Base-by-base conservation (phyloP, 1,140 invertebrate genomes). In the Leptinotarsa lineolata region DNA sequence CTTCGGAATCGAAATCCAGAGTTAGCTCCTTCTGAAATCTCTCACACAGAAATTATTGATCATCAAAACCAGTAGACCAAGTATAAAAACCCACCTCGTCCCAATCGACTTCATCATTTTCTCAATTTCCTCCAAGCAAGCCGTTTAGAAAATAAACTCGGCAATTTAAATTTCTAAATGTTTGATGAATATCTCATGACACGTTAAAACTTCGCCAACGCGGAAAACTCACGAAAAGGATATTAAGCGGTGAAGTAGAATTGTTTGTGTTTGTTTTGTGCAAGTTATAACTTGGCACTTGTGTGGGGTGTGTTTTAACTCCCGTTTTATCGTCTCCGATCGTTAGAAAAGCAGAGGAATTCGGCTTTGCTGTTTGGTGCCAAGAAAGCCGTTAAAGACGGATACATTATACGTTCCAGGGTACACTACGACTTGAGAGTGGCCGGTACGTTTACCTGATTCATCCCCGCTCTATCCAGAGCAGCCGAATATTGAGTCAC, bases 141-240 rank as follows among this genome's bases (percentile, higher is more conserved):
- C 48, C n/a, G 60, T 63, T 63, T 15, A 13, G 13, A 22, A 24
- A 22, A 63, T 22, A 63, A 63, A 63, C 60, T 20, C 0, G 0
- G 20, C 60, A 63, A 63, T 63, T 63, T 63, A 63, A 20, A 63
- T 63, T 63, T 24, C 13, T 63, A 63, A 63, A 63, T 63, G 21
- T 63, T 20, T 22, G 22, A 63, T 63, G 60, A 63, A 63, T 63
- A 63, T 63, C 21, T 63, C 20, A 63, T 63, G 60, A 63, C 60
- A 63, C 20, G 60, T 63, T 63, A 15, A 63, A 63, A 63, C 20
- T 63, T 63, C 0, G n/a, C 60, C 60, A 20, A 5, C 12, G 4
- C 15, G 20, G 13, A n/a, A 63, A 63, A 20, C 22, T 63, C 16
- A 20, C 60, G 13, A 20, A 63, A 63, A 21, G 20, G 60, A 63